These are phyloP conservation scores for Argyresthia albistria DNA, from an alignment of 2,888 invertebrate species.

Conservation along the genomic window DNA sequence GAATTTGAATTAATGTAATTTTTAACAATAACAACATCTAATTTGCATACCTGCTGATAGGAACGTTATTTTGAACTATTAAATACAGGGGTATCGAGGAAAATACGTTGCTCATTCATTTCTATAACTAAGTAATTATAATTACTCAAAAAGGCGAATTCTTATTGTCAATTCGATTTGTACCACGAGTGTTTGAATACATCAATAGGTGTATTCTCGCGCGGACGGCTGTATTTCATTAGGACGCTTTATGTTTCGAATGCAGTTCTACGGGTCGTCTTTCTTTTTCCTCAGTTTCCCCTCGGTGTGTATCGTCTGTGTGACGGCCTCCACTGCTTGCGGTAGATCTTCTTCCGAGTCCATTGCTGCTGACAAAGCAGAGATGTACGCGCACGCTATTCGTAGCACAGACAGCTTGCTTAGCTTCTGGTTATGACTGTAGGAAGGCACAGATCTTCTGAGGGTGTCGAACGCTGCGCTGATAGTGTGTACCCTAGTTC, in stretches of 20 bases:
- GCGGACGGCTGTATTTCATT: conserved; percentile 1
- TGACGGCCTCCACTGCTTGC: conserved; percentile 88
- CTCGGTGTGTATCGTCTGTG: conserved; percentile 93
- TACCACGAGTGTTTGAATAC: background rate
- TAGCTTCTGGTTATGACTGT: conserved; percentile 93
- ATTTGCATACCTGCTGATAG: background rate
- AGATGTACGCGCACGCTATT: conserved; percentile 94
- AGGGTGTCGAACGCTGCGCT: conserved; percentile 95
- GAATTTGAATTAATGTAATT: background rate
- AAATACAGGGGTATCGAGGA: background rate
- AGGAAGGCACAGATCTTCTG: conserved; percentile 87
- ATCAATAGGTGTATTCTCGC: background rate
- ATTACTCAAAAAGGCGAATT: background rate
- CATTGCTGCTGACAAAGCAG: conserved; percentile 84
- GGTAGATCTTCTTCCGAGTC: conserved; percentile 78
- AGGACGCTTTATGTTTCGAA: conserved; percentile 1
- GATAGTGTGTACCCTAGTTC: conserved; percentile 95
- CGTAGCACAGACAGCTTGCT: conserved; percentile 93
- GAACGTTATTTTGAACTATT: background rate
- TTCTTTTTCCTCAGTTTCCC: conserved; percentile 90
- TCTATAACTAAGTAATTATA: too few relatives aligned
- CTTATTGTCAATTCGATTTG: conserved; percentile 1
- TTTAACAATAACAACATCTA: background rate
- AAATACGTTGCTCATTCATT: background rate
- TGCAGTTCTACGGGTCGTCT: conserved; percentile 70